Base-by-base conservation (phyloP, 1,140 invertebrate species). In the Drosophila nannoptera region DNA sequence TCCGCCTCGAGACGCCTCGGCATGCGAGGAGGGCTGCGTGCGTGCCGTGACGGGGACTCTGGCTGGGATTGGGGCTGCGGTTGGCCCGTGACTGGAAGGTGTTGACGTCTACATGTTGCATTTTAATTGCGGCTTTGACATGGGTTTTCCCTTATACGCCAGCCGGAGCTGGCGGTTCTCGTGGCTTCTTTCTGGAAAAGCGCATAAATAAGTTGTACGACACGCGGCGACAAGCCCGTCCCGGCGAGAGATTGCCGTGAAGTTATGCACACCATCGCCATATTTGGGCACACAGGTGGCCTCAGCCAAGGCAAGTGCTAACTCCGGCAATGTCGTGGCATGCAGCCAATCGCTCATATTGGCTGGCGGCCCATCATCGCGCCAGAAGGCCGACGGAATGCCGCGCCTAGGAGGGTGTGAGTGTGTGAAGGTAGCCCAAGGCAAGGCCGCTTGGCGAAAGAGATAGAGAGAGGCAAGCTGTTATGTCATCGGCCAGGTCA, bases 101-200 rank as follows among this genome's bases (percentile, higher is more conserved):
- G 81, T 84, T 84, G 81, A 81, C 70, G 73, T 84, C 69, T 74
- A 84, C 81, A 86, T 86, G 81, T 81, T 84, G 81, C 81, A 84
- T 84, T 84, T 84, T 86, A 84, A 84, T 81, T 84, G 56, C 73
- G 59, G 45, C 58, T 78, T 83, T 80, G 62, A 62, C 58, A 67
- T 72, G 64, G 69, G 64, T 61, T 67, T 72, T 61, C 43, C 49
- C 31, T 33, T 32, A 22, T 38, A 5, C 11, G 46, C 54, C 35
- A 40, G 45, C 40, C 12, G 40, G 6, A 43, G 7, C 35, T 58
- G 42, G 9, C 11, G 35, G 32, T 16, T 5, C 46, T 55, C 11
- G 43, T 62, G 58, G 48, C 46, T 71, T 58, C 32, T 59, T 71
- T 63, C 59, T 65, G 59, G 73, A 73, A 75, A 69, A 65, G 60